Conservation (phyloP, 2,797 vertebrate genomes). For the Eremophila alpestris region DNA sequence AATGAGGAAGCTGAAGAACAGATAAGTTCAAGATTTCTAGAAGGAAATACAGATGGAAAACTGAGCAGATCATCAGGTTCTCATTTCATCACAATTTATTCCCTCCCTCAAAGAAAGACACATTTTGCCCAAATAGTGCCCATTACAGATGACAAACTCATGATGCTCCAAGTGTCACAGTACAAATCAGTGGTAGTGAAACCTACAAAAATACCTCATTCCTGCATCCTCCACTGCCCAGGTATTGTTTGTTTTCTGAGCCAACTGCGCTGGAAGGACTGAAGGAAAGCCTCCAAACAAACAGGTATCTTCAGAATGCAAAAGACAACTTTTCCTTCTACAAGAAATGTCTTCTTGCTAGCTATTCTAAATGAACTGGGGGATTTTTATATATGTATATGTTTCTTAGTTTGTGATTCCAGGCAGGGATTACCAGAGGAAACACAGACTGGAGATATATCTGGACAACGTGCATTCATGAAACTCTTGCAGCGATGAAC, state of each 20-base stretch:
- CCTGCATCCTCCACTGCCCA: neutral
- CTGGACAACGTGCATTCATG: neutral
- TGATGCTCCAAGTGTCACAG: neutral
- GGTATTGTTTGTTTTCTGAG: neutral
- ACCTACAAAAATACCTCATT: neutral
- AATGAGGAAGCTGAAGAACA: conserved; percentile 37
- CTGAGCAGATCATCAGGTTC: neutral
- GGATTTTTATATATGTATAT: neutral
- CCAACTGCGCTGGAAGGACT: neutral
- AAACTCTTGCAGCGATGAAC: conserved; percentile 15
- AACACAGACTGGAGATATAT: neutral
- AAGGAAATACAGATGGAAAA: conserved; percentile 25
- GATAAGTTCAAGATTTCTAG: conserved; percentile 11
- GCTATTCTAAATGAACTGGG: neutral
- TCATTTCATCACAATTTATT: neutral
- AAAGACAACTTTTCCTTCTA: neutral
- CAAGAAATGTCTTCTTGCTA: neutral
- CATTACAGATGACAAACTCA: neutral
- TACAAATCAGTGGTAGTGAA: neutral
- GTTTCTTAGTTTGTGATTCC: neutral
- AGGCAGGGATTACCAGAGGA: conserved; percentile 26
- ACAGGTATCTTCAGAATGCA: neutral
- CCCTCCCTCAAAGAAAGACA: neutral
- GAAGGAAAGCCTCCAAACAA: neutral
- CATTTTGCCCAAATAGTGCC: neutral